phyloP scores from a whole-genome alignment of 1,140 invertebrate genomes.

The Papilio polytes region DNA sequence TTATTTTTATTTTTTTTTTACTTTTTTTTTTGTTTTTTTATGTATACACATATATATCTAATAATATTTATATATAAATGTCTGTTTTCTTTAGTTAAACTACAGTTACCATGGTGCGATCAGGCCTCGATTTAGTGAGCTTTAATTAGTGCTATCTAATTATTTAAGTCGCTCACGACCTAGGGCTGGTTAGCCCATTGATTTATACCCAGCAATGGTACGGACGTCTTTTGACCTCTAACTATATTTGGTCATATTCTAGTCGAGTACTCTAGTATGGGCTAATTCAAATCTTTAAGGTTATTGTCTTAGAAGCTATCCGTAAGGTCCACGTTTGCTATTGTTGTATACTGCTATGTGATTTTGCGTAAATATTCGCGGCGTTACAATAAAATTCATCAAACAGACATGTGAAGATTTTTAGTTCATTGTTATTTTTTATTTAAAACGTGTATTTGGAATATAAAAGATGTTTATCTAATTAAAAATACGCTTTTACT shows the following conservation, averaged over 20 bases:
- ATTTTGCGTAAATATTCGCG: too few species aligned
- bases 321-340: background rate
- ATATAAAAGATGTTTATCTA: background rate
- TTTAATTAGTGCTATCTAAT: slow-evolving; percentile 76
- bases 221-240: slow-evolving; percentile 44
- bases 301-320: background rate
- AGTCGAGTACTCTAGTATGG: background rate
- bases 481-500: background rate
- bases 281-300: background rate
- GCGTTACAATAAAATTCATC: too few species aligned
- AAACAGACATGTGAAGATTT: too few species aligned
- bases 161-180: slow-evolving; percentile 70
- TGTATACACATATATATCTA: too few species aligned
- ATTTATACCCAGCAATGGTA: slow-evolving; percentile 46
- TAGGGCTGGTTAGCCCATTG: slow-evolving; percentile 53
- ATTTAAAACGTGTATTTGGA: background rate
- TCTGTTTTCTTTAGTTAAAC: too few species aligned
- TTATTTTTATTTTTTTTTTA: too few species aligned
- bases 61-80: too few species aligned
- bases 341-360: background rate
- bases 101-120: slow-evolving; percentile 34
- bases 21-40: too few species aligned
- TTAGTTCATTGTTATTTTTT: too few species aligned
- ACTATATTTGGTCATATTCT: slow-evolving; percentile 49
- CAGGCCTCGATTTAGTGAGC: slow-evolving; percentile 45